Percentiles rank a stretch among this genome's conserved stretches.
These are phyloP conservation scores for Macroteleia sp. DNA, from an alignment of 2,888 invertebrate species.

Conservation along the genomic window DNA sequence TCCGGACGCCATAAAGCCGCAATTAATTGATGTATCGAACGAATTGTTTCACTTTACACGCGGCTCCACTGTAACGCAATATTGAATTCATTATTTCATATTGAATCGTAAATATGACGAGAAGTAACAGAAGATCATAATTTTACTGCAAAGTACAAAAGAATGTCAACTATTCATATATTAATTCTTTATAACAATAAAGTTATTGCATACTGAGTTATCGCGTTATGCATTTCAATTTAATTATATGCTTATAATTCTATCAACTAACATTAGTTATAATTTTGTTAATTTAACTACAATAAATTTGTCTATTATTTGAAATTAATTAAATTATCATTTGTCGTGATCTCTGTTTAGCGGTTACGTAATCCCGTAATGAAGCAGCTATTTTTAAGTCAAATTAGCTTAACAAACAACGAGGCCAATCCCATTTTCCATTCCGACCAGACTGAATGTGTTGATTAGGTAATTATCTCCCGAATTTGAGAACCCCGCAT, in stretches of 20 bases:
- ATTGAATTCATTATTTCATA: conserved; percentile 22
- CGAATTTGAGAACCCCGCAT: conserved; percentile 6
- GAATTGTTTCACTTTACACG: conserved; percentile 30
- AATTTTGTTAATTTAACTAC: conserved; percentile 15
- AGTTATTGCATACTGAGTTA: no score
- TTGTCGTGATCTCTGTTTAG: conserved; percentile 7
- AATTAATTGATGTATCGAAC: conserved; percentile 40
- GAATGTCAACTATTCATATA: conserved; percentile 12
- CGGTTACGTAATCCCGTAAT: conserved; percentile 18
- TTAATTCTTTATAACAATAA: conserved; percentile 18
- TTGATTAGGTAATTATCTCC: conserved; percentile 32
- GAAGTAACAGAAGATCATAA: conserved; percentile 7
- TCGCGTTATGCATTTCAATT: conserved; percentile 5
- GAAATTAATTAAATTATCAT: conserved; percentile 31
- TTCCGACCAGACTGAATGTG: neutral
- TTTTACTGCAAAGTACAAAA: conserved; percentile 8
- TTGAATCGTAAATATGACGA: conserved; percentile 10
- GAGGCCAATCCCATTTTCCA: neutral
- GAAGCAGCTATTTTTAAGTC: conserved; percentile 20
- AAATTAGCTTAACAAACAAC: conserved; percentile 21
- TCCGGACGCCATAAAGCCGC: conserved; percentile 11
- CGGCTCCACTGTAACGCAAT: conserved; percentile 9
- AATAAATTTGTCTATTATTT: conserved; percentile 30
- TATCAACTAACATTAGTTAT: conserved; percentile 7
- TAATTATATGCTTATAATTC: conserved; percentile 4